Evolutionary conservation across 2,888 invertebrate genomes (phyloP), one percentile per base, ranked within the genome.

Genomic region (Serripes groenlandicus): DNA sequence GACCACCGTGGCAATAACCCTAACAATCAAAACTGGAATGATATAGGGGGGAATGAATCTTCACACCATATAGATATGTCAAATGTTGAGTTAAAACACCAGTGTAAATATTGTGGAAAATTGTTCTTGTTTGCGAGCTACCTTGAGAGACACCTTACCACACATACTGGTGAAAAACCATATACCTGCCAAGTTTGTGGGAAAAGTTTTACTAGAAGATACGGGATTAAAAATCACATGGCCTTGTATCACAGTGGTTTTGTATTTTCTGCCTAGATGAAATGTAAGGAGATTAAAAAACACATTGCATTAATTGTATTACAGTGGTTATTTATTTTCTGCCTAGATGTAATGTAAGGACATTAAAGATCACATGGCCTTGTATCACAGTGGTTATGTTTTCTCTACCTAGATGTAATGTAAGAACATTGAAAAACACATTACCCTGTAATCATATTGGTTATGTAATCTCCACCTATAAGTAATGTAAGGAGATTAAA

Each of bases 91-190:
- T 34, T 49, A 37, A 79, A 75, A 34, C 69, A 70, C 52, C 7
- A 7, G 49, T 81, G 81, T 62, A n/a, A 18, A 28, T 81, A 34
- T 42, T 81, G 81, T 56, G 74, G 60, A 4, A 72, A 52, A 54
- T 32, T 9, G n/a, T 81, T 74, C 42, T 23, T 42, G 9, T 70
- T 64, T n/a, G 34, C 73, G 11, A 77, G 74, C 35, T 73, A 70
- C 56, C 35, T 77, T 21, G 70, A 81, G 37, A 58, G 77, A 3
- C 81, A 81, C 34, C 23, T 77, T 9, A 54, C 49, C 34, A 62
- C 26, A 26, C 81, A 81, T 28, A 78, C 77, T 7, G 77, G 74
- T 26, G 68, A 58, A 18, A 76, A 68, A 26, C 72, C 76, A 4
- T 81, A 35, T 37, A 32, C 30, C 9, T 81, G 81, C 35, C n/a